These are phyloP conservation scores for Galeopsomyia nigrocyanea DNA, from an alignment of 2,888 invertebrate species.

Conservation along the genomic window DNA sequence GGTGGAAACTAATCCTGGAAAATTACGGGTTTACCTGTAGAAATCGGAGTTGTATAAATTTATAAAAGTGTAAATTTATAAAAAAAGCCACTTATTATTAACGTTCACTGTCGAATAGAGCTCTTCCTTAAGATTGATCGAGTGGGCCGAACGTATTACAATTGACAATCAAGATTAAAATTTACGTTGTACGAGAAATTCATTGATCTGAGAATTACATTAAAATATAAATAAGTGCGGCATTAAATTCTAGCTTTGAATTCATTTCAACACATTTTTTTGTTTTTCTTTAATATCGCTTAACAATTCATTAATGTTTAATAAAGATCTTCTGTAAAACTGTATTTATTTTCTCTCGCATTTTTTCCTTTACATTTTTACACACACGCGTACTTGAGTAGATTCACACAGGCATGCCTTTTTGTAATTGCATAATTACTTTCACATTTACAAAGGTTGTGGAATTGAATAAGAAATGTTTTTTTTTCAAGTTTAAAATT, in stretches of 20 bases:
- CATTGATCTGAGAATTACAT: not conserved
- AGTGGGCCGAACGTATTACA: conserved; percentile 15
- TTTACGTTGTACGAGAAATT: not conserved
- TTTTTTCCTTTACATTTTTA: conserved; percentile 2
- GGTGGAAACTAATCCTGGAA: no score
- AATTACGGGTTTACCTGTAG: no score
- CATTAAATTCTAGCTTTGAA: not conserved
- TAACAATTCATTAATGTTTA: conserved; percentile 24
- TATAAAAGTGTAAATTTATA: no score
- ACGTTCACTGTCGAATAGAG: no score
- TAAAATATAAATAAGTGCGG: not conserved
- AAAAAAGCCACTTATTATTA: no score
- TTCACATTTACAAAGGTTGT: no score
- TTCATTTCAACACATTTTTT: conserved; percentile 1
- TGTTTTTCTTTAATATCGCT: conserved; percentile 23
- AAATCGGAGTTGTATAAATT: no score
- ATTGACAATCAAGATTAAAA: conserved; percentile 2
- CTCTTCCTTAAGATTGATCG: conserved; percentile 13
- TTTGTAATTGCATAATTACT: conserved; percentile 16
- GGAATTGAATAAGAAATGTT: no score
- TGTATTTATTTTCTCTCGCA: conserved; percentile 15
- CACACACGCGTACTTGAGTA: conserved; percentile 4
- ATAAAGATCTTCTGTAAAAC: conserved; percentile 31
- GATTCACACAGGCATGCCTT: conserved; percentile 16
- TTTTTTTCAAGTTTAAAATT: conserved; percentile 8